phyloP scores from a whole-genome alignment of 2,888 invertebrate species.

The Papilio protenor region DNA sequence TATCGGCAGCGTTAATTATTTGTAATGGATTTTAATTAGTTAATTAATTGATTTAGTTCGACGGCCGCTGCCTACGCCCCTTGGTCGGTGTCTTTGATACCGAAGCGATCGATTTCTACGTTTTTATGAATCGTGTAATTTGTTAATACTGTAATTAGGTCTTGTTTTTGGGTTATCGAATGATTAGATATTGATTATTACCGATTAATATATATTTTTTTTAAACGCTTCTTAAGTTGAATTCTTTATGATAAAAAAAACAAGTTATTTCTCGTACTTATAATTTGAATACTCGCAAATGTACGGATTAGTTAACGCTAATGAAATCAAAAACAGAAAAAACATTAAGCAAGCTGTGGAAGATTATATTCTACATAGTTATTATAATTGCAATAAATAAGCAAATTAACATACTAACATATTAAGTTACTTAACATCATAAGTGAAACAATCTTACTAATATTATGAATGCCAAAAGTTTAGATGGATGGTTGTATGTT shows the following conservation, averaged over 20 bases:
- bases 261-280: too few species aligned
- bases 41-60: slow-evolving; percentile 78
- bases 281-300: too few species aligned
- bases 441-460: neutral
- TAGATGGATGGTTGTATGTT: too few species aligned
- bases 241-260: too few species aligned
- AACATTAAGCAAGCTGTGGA: too few species aligned
- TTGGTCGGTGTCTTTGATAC: slow-evolving; percentile 70
- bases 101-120: slow-evolving; percentile 48
- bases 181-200: neutral
- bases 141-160: slow-evolving; percentile 46
- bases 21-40: slow-evolving; percentile 78
- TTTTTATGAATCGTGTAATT: slow-evolving; percentile 59
- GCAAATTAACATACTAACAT: too few species aligned
- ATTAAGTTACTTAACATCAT: neutral
- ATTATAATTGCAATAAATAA: too few species aligned
- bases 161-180: neutral
- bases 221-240: neutral
- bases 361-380: too few species aligned
- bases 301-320: too few species aligned
- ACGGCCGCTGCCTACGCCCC: slow-evolving; percentile 50
- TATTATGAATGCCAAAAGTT: too few species aligned
- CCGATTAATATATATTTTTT: neutral
- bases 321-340: too few species aligned
- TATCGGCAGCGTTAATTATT: slow-evolving; percentile 67